A percentile compares a stretch with the other conserved stretches of the same genome.
Conservation (phyloP, 2,797 vertebrate genomes). For the Etheostoma perlongum region DNA sequence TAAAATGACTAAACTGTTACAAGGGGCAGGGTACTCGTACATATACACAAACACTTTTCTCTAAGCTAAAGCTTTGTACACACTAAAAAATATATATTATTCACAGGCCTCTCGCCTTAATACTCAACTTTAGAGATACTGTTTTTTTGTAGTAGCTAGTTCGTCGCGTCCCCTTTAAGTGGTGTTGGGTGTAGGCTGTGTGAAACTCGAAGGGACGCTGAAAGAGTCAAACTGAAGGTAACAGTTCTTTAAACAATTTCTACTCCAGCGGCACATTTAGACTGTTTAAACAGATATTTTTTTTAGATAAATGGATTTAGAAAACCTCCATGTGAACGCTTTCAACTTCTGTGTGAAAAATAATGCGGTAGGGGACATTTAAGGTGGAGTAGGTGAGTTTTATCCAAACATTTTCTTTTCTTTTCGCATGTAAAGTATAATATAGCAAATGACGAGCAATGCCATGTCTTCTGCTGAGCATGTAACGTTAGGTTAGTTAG, state of each 20-base stretch:
- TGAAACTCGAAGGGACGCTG: constrained; percentile 69
- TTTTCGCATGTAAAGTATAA: not conserved
- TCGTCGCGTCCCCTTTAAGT: constrained; percentile 82
- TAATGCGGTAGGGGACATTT: constrained; percentile 25
- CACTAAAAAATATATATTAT: too few species aligned
- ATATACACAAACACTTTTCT: not conserved
- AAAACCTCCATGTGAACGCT: not conserved
- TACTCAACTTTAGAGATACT: not conserved
- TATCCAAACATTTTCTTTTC: not conserved
- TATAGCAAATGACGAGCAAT: not conserved
- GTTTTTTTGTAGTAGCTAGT: not conserved
- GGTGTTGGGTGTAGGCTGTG: constrained; percentile 79
- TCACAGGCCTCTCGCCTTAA: rapidly evolving
- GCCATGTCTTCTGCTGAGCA: not conserved
- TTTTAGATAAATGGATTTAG: not conserved
- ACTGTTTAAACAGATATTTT: constrained; percentile 49
- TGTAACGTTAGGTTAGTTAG: not conserved
- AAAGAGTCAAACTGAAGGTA: constrained; percentile 71
- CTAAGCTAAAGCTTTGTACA: not conserved
- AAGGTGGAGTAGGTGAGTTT: constrained; percentile 40
- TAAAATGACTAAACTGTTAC: not conserved
- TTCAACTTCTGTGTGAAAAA: constrained; percentile 29
- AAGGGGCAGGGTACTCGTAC: rapidly evolving
- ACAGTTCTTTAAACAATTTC: constrained; percentile 47
- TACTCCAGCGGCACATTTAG: constrained; percentile 12